These are phyloP conservation scores for Chorisops tibialis DNA, from an alignment of 2,888 invertebrate genomes.

Conservation along the genomic window DNA sequence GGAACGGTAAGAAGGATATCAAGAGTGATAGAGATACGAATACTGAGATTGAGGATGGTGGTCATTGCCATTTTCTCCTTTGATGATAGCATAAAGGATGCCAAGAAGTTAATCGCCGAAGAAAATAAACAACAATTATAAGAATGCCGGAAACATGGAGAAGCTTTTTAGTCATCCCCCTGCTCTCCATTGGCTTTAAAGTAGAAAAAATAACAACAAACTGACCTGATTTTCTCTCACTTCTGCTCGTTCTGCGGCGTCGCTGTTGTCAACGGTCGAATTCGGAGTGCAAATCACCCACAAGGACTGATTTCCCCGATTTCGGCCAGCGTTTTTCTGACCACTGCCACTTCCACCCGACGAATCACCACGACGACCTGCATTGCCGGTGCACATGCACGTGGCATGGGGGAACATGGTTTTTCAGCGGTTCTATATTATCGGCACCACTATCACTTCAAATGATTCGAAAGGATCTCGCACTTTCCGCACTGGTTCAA, in stretches of 20 bases:
- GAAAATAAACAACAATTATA: no score
- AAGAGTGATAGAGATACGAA: no score
- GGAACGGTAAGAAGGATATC: no score
- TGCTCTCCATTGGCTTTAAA: no score
- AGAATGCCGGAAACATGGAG: no score
- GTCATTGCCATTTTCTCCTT: no score
- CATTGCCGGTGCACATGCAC: constrained; percentile 27
- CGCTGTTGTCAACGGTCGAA: neutral
- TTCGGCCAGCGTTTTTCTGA: neutral
- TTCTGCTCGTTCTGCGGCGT: neutral
- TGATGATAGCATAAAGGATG: no score
- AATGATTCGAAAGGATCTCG: neutral
- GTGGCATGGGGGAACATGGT: constrained; percentile 29
- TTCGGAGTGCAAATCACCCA: constrained; percentile 21
- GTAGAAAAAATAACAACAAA: neutral
- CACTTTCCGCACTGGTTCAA: no score
- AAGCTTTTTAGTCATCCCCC: no score
- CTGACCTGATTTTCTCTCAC: constrained; percentile 28
- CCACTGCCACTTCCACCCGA: constrained; percentile 5
- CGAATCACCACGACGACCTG: constrained; percentile 14
- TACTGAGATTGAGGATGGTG: no score
- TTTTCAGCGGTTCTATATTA: neutral
- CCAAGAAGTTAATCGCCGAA: no score
- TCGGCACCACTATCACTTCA: neutral
- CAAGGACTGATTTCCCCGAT: constrained; percentile 13